phyloP scores from a whole-genome alignment of 2,888 invertebrate genomes.

The Chalcis sispes region DNA sequence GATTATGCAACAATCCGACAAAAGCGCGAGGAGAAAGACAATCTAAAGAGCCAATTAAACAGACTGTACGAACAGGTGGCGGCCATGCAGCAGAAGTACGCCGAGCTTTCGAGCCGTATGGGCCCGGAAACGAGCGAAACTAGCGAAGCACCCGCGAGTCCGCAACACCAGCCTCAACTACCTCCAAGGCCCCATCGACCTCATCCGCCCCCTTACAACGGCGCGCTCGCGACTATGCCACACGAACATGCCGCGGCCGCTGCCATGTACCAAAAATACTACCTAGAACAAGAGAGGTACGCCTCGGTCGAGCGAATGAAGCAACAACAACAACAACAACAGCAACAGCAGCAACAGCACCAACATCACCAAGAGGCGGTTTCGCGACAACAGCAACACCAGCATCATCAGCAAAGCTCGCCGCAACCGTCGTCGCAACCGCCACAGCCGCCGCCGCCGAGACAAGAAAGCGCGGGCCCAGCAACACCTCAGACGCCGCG shows the following conservation, averaged over 20 bases:
- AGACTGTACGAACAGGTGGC: slow-evolving; percentile 93
- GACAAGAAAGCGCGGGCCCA: slow-evolving; percentile 62
- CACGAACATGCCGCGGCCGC: slow-evolving; percentile 77
- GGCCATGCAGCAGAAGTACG: slow-evolving; percentile 94
- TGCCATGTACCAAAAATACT: slow-evolving; percentile 77
- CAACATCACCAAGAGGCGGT: slow-evolving; percentile 76
- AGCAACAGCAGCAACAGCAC: slow-evolving; percentile 78
- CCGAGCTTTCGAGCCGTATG: slow-evolving; percentile 90
- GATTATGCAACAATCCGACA: slow-evolving; percentile 87
- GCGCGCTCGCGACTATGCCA: slow-evolving; percentile 79
- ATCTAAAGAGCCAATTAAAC: slow-evolving; percentile 89
- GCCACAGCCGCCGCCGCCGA: slow-evolving; percentile 59
- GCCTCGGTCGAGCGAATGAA: slow-evolving; percentile 76
- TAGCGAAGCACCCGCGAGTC: slow-evolving; percentile 76
- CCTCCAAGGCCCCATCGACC: slow-evolving; percentile 76
- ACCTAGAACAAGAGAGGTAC: slow-evolving; percentile 79
- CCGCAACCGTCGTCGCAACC: slow-evolving; percentile 72
- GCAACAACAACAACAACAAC: slow-evolving; percentile 77
- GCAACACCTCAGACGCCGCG: slow-evolving; percentile 71
- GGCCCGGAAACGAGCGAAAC: slow-evolving; percentile 81
- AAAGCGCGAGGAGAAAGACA: slow-evolving; percentile 91
- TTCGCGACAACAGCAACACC: slow-evolving; percentile 71
- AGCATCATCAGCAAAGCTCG: slow-evolving; percentile 76
- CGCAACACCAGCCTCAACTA: slow-evolving; percentile 75
- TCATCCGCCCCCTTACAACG: slow-evolving; percentile 78